phyloP scores from a whole-genome alignment of 1,140 invertebrate species.

The Nasonia longicornis region DNA sequence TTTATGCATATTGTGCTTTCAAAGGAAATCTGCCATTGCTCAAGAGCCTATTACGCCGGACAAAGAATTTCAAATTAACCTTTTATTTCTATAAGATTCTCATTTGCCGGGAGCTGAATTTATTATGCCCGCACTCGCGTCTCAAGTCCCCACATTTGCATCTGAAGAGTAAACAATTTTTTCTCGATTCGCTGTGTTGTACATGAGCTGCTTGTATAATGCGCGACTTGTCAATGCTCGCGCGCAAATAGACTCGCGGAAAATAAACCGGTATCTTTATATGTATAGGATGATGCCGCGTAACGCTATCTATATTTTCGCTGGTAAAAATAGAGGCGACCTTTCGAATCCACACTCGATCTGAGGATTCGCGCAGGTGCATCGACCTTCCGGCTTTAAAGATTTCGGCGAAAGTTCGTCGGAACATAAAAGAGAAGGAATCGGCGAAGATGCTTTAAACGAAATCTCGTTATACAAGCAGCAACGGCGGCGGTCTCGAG shows the following conservation, averaged over 20 bases:
- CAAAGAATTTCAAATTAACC: constrained; percentile 4
- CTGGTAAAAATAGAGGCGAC: neutral
- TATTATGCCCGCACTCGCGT: neutral
- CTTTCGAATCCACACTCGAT: neutral
- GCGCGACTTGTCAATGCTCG: neutral
- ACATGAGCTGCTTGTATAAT: neutral
- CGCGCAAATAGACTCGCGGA: neutral
- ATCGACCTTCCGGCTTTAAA: neutral
- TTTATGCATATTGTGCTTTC: neutral
- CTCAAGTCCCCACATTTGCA: neutral
- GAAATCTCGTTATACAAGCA: constrained; percentile 32
- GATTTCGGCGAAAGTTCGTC: neutral
- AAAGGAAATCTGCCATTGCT: neutral
- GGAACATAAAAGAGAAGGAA: neutral
- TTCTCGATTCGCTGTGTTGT: neutral
- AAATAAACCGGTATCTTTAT: neutral
- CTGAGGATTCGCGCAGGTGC: neutral
- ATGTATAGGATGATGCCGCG: neutral
- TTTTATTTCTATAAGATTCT: constrained; percentile 26
- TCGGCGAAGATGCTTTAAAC: neutral
- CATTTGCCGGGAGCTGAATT: neutral
- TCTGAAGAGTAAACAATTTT: neutral
- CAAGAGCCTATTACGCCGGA: neutral
- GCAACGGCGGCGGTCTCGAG: constrained; percentile 13
- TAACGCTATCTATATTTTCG: neutral